Evolutionary conservation across 1,140 invertebrate species (phyloP).

Genomic region (Proctacanthus coquilletti): DNA sequence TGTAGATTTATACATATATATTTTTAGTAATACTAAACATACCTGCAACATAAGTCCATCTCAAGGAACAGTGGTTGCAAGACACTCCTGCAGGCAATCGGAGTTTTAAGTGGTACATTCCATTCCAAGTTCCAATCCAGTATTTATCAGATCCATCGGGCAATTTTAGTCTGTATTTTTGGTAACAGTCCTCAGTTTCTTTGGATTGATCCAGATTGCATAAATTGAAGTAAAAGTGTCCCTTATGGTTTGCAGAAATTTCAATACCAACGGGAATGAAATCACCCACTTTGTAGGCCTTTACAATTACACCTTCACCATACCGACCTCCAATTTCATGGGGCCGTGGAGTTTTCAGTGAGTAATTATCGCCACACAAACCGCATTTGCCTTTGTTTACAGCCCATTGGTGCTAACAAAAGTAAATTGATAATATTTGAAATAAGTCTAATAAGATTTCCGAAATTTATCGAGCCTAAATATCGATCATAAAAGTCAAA

Average conservation of each 20-base stretch:
- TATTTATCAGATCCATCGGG: conserved; percentile 29
- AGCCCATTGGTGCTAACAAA: conserved; percentile 21
- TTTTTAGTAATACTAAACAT: conserved; percentile 6
- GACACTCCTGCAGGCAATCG: conserved; percentile 36
- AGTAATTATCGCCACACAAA: conserved; percentile 40
- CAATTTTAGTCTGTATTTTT: conserved; percentile 31
- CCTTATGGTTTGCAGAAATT: conserved; percentile 39
- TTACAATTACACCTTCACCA: conserved; percentile 38
- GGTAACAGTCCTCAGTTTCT: conserved; percentile 45
- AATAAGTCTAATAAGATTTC: conserved; percentile 5
- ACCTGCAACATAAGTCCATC: conserved; percentile 46
- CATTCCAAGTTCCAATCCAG: conserved; percentile 14
- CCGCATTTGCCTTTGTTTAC: conserved; percentile 40
- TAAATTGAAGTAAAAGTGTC: conserved; percentile 38
- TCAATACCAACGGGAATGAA: conserved; percentile 28
- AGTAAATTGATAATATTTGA: conserved; percentile 6
- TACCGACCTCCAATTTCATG: conserved; percentile 47
- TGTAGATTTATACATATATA: not conserved
- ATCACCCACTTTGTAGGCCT: conserved; percentile 22
- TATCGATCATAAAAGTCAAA: no score
- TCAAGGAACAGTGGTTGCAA: conserved; percentile 47
- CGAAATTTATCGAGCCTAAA: no score
- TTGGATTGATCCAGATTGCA: conserved; percentile 32
- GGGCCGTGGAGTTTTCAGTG: conserved; percentile 32
- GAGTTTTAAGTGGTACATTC: conserved; percentile 27